phyloP scores from a whole-genome alignment of 2,888 invertebrate genomes.

The Chymomyza caudatula region DNA sequence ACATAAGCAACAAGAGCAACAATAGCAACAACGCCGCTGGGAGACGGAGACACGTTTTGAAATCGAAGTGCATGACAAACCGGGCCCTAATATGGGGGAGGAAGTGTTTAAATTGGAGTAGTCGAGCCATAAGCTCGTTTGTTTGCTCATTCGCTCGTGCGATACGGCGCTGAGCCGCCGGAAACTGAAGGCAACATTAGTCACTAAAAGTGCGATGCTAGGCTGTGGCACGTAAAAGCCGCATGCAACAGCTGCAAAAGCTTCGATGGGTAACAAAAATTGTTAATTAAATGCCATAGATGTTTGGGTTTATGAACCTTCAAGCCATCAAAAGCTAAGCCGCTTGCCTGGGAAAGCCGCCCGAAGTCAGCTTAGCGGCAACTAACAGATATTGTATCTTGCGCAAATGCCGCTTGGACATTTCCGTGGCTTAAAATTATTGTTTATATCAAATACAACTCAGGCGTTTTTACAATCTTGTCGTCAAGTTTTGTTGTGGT shows the following conservation, averaged over 20 bases:
- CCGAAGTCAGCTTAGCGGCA: background rate
- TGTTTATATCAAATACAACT: constrained; percentile 47
- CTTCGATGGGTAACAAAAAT: constrained; percentile 27
- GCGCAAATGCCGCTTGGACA: background rate
- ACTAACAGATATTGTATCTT: background rate
- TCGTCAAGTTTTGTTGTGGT: constrained; percentile 40
- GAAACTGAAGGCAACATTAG: constrained; percentile 61
- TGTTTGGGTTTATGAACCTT: background rate
- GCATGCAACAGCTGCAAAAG: constrained; percentile 12
- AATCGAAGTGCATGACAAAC: constrained; percentile 69
- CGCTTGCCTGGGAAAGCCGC: background rate
- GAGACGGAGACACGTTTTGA: constrained; percentile 47
- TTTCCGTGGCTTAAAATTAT: constrained; percentile 34
- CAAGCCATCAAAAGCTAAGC: constrained; percentile 9
- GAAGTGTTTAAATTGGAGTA: constrained; percentile 67
- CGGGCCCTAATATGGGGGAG: constrained; percentile 66
- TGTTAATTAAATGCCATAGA: constrained; percentile 50
- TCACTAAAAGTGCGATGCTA: constrained; percentile 30
- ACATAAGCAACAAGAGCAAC: no score
- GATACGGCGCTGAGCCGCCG: constrained; percentile 34
- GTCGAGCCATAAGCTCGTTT: constrained; percentile 52
- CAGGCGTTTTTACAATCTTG: constrained; percentile 29
- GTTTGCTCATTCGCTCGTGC: constrained; percentile 45
- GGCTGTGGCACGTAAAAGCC: constrained; percentile 17
- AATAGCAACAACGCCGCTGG: no score